Base-by-base conservation (phyloP, 2,797 vertebrate species). In the Cirrhinus molitorella region DNA sequence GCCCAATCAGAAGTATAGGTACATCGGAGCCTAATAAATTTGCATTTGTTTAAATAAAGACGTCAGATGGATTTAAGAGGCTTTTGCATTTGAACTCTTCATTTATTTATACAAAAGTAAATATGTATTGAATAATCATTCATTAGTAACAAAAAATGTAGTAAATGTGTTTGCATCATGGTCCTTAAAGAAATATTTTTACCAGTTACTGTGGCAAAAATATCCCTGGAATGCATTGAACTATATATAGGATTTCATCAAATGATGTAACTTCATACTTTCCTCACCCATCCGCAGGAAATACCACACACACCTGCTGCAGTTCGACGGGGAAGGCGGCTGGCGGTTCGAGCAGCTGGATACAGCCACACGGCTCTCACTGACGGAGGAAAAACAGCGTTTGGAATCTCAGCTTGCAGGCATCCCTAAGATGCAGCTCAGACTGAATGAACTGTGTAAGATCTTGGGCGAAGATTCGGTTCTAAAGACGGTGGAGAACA, bases 381-480 rank as follows among this genome's bases (percentile, higher is more conserved):
- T 99, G 87, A 98, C 97, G 8, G 98, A 99, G 92, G 98, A 99
- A 91, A 99, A 99, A 84, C 98, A 99, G 91, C 96, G 97, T 85
- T 96, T 99, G 74, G 98, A 99, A 93, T 92, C 96, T 59, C 98
- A 99, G 84, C 97, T 99, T 77, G 97, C 98, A 34, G 98, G 98
- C 85, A 96, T 99, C 91, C 98, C 98, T 85, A 96, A 98, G 94
- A 99, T 99, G 98, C 98, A 99, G 87, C 96, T 95, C 87, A 96
- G 98, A 92, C 96, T 99, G 84, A 97, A 98, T 37, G 97, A 99
- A 94, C 96, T 99, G 83, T 99, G 98, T 92, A 97, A 97, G 93
- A 97, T 99, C 92, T 91, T 99, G 89, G 98, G 98, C 83, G 98
- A 99, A 94, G 97, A 99, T 89, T 99, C 98, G 0, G 98, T 98